phyloP scores from a whole-genome alignment of 2,797 vertebrate genomes.

The Fistularia tabacaria region DNA sequence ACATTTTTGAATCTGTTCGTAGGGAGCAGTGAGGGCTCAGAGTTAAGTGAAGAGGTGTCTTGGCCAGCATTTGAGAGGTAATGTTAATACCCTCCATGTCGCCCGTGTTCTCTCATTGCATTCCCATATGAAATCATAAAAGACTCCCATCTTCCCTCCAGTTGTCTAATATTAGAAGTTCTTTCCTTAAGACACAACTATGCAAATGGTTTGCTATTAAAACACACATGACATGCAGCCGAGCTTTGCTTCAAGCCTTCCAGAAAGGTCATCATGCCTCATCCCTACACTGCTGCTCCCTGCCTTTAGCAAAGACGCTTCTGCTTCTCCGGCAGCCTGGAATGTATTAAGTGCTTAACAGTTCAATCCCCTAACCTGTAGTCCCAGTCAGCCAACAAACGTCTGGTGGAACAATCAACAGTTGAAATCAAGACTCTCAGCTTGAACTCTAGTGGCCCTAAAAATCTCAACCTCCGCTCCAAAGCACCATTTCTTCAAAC shows the following conservation, averaged over 20 bases:
- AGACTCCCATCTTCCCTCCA: conserved; percentile 11
- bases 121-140: conserved; percentile 23
- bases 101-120: conserved; percentile 15
- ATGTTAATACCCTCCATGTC: not conserved
- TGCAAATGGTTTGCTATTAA: conserved; percentile 28
- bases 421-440: conserved; percentile 4
- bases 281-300: conserved; percentile 31
- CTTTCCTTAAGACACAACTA: conserved; percentile 26
- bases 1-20: conserved; percentile 7
- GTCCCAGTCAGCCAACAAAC: conserved; percentile 16
- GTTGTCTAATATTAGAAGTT: conserved; percentile 31
- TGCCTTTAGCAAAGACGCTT: conserved; percentile 27
- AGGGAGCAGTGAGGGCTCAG: conserved; percentile 98
- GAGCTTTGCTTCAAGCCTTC: conserved; percentile 25
- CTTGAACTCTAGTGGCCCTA: conserved; percentile 15
- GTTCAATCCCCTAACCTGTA: conserved; percentile 19
- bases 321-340: conserved; percentile 37
- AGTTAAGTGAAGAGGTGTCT: conserved; percentile 96
- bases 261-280: conserved; percentile 35
- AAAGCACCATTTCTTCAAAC: conserved; percentile 2
- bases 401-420: conserved; percentile 16
- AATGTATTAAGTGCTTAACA: conserved; percentile 27
- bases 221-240: not conserved
- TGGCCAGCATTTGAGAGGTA: conserved; percentile 99
- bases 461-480: conserved; percentile 27